Conservation (phyloP, 1,140 invertebrate species). For the Oncopeltus fasciatus region DNA sequence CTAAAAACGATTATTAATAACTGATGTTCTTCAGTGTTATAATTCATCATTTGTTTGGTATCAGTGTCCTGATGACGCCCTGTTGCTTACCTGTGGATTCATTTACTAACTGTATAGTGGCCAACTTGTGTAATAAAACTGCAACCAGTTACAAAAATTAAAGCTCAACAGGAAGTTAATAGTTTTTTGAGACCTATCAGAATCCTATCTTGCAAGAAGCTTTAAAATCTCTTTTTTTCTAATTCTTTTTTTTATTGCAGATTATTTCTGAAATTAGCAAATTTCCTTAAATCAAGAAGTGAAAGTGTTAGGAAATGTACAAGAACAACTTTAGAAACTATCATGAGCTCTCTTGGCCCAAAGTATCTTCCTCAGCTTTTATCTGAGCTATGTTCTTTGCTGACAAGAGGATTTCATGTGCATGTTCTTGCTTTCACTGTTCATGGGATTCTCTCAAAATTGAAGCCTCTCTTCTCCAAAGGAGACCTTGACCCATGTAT, state of each 20-base stretch:
- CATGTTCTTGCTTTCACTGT: constrained; percentile 84
- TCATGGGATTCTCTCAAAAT: constrained; percentile 58
- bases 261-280: constrained; percentile 76
- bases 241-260: constrained; percentile 36
- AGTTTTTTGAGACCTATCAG: too few relatives aligned
- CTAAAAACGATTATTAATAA: not conserved
- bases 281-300: constrained; percentile 77
- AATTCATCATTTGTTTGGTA: too few relatives aligned
- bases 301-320: constrained; percentile 72
- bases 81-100: too few relatives aligned
- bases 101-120: too few relatives aligned
- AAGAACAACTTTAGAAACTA: constrained; percentile 76
- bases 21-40: not conserved
- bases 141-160: too few relatives aligned
- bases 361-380: constrained; percentile 63
- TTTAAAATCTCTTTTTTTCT: not conserved
- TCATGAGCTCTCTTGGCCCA: constrained; percentile 72
- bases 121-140: too few relatives aligned
- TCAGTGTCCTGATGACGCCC: too few relatives aligned
- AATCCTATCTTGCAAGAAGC: too few relatives aligned
- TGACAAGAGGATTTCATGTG: constrained; percentile 82
- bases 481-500: constrained; percentile 66
- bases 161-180: too few relatives aligned
- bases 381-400: constrained; percentile 60
- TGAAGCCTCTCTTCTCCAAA: constrained; percentile 48